These are phyloP conservation scores for Ispidina lecontei DNA, from an alignment of 2,797 vertebrate species.

Conservation along the genomic window DNA sequence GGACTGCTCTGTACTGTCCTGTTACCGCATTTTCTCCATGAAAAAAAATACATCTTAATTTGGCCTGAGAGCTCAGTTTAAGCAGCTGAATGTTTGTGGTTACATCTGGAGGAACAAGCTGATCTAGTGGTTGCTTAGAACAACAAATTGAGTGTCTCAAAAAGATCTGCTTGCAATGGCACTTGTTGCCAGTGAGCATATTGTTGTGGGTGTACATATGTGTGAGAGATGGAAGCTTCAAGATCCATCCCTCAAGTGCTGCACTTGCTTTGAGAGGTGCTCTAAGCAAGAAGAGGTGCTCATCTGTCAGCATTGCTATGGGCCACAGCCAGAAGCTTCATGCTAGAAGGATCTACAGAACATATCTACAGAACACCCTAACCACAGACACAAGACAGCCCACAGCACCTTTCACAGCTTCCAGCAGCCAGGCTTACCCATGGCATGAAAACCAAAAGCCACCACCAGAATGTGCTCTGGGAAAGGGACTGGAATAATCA, in stretches of 20 bases:
- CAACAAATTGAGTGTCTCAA: constrained; percentile 3
- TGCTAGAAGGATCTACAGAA: not conserved
- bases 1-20: not conserved
- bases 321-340: not conserved
- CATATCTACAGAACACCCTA: not conserved
- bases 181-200: not conserved
- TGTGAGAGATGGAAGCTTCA: not conserved
- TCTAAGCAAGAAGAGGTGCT: not conserved
- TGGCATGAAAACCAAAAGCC: not conserved
- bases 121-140: constrained; percentile 27
- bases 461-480: not conserved
- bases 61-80: not conserved
- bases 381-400: not conserved
- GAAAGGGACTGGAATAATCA: not conserved
- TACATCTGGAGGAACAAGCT: constrained; percentile 46
- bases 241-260: not conserved
- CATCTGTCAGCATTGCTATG: not conserved
- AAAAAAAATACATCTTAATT: not conserved
- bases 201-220: not conserved
- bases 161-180: not conserved
- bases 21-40: not conserved
- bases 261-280: not conserved
- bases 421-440: not conserved
- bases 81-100: constrained; percentile 18
- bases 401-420: not conserved